Conservation (phyloP, 2,113 vertebrate genomes). For the Lasiurus cinereus region DNA sequence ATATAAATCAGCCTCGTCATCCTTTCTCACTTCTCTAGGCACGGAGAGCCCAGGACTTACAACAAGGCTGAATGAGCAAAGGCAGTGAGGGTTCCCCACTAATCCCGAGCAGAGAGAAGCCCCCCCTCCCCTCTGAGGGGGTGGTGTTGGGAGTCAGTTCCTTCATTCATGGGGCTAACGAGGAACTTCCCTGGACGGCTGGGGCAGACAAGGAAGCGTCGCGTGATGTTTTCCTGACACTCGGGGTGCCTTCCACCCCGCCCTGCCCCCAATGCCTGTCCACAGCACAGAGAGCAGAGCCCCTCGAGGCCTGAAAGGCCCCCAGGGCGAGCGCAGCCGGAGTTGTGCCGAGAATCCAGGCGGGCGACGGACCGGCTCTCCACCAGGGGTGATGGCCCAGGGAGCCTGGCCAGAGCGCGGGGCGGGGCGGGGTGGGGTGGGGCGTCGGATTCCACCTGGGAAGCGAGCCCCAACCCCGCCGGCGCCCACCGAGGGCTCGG, state of each 20-base stretch:
- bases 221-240: neutral
- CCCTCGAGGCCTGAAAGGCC: neutral
- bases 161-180: neutral
- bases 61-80: neutral
- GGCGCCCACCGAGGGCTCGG: neutral
- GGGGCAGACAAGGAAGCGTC: neutral
- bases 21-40: neutral
- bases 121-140: too few species aligned
- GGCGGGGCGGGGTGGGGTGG: too few species aligned
- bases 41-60: neutral
- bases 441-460: neutral
- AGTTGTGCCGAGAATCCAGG: neutral
- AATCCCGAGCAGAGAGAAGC: neutral
- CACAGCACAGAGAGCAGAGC: neutral
- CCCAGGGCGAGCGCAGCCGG: neutral
- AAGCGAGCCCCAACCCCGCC: neutral
- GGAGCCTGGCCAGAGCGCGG: neutral
- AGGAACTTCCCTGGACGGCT: neutral
- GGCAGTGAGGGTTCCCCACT: neutral
- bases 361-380: neutral
- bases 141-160: neutral
- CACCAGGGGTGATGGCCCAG: neutral
- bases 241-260: neutral
- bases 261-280: neutral
- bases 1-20: conserved; percentile 54